phyloP scores from a whole-genome alignment of 2,797 vertebrate species.

The Nothura maculosa region DNA sequence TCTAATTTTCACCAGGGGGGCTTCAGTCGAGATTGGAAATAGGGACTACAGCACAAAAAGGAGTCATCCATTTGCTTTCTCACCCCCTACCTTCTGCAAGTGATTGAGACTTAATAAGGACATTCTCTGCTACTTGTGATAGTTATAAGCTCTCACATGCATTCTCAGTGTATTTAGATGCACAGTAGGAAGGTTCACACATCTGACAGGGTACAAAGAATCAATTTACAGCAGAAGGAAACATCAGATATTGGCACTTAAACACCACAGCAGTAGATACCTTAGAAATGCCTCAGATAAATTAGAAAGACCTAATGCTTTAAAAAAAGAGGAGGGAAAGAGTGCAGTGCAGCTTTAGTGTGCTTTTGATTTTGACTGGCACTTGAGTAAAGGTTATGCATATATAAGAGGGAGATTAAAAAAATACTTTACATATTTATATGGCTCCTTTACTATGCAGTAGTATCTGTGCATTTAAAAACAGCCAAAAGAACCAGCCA shows the following conservation, averaged over 20 bases:
- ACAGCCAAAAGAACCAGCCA: not conserved
- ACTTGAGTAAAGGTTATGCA: not conserved
- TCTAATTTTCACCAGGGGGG: not conserved
- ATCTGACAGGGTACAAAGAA: constrained; percentile 38
- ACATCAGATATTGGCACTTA: constrained; percentile 10
- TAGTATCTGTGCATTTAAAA: not conserved
- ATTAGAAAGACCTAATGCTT: not conserved
- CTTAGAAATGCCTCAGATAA: not conserved
- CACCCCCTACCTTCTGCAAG: not conserved
- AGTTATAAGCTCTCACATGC: not conserved
- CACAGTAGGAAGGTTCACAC: constrained; percentile 29
- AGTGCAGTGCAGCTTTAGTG: not conserved
- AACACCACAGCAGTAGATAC: not conserved
- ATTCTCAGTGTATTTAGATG: not conserved
- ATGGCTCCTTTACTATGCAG: not conserved
- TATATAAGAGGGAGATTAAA: not conserved
- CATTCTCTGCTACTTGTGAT: not conserved
- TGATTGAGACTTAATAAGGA: not conserved
- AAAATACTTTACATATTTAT: not conserved
- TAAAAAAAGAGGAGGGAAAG: not conserved
- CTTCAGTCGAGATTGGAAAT: not conserved
- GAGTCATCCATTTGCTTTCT: not conserved
- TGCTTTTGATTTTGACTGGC: not conserved
- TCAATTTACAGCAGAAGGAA: constrained; percentile 28
- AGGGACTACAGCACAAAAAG: not conserved